These are phyloP conservation scores for Pomatostomus ruficeps DNA, from an alignment of 2,113 vertebrate genomes.

Conservation along the genomic window DNA sequence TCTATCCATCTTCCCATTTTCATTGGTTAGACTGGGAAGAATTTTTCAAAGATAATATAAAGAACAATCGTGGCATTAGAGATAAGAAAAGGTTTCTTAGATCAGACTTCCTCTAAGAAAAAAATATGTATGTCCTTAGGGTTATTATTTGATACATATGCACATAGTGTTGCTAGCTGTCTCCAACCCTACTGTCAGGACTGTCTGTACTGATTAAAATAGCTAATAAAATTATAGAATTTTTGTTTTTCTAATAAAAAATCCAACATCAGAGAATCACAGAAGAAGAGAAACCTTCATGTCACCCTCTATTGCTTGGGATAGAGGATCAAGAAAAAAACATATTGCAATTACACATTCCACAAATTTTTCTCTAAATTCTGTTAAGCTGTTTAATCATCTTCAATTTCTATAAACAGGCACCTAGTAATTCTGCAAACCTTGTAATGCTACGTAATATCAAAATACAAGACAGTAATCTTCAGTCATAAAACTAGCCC, in stretches of 20 bases:
- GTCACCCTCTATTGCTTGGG: not conserved
- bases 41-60: not conserved
- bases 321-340: not conserved
- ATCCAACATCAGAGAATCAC: not conserved
- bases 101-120: not conserved
- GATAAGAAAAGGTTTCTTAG: not conserved
- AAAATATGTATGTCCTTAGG: accelerated
- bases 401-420: not conserved
- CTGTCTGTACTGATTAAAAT: not conserved
- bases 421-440: not conserved
- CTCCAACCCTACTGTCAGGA: not conserved
- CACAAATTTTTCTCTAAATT: not conserved
- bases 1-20: not conserved
- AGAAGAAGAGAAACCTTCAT: not conserved
- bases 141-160: not conserved
- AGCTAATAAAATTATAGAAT: not conserved
- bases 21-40: not conserved
- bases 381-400: not conserved
- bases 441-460: not conserved
- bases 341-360: not conserved
- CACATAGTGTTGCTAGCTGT: not conserved
- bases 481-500: not conserved
- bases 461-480: not conserved
- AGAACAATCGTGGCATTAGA: not conserved
- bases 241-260: not conserved